Percentiles rank a stretch among this genome's conserved stretches.
phyloP scores from a whole-genome alignment of 2,888 invertebrate genomes.

The Cremastinae sp. region DNA sequence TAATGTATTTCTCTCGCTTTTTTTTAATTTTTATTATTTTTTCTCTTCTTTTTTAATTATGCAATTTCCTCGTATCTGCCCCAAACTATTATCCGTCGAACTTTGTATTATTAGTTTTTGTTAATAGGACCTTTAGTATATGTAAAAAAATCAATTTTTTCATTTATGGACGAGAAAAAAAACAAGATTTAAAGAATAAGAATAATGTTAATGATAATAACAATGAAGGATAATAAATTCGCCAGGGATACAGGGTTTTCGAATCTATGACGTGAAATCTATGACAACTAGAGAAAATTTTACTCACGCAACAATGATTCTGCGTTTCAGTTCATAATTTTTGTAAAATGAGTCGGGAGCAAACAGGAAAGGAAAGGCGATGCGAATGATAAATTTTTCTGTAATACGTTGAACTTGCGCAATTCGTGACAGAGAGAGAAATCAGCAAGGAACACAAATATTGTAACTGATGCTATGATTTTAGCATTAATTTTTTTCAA shows the following conservation, averaged over 20 bases:
- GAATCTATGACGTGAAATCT: constrained; percentile 78
- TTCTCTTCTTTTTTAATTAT: constrained; percentile 66
- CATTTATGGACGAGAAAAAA: constrained; percentile 36
- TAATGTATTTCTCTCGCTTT: constrained; percentile 59
- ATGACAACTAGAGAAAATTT: constrained; percentile 66
- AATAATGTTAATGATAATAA: background rate
- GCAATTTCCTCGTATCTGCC: constrained; percentile 58
- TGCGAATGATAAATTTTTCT: constrained; percentile 49
- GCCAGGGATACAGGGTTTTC: constrained; percentile 66
- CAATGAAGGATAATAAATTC: constrained; percentile 19
- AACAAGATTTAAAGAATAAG: constrained; percentile 16
- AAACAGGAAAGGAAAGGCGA: constrained; percentile 40
- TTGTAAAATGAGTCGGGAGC: constrained; percentile 40
- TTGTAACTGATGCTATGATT: constrained; percentile 59
- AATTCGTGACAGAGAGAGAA: constrained; percentile 20
- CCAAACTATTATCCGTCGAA: constrained; percentile 48
- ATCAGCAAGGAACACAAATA: constrained; percentile 30
- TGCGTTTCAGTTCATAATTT: constrained; percentile 64
- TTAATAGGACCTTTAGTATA: constrained; percentile 48
- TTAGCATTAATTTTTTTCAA: constrained; percentile 52
- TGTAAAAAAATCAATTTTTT: constrained; percentile 40
- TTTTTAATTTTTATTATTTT: constrained; percentile 55
- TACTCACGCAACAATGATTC: constrained; percentile 69
- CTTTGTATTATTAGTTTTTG: constrained; percentile 48
- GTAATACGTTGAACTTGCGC: constrained; percentile 18